A percentile compares a stretch with the other conserved stretches of the same genome.
phyloP scores from a whole-genome alignment of 2,797 vertebrate species.

The Vespertilio murinus region DNA sequence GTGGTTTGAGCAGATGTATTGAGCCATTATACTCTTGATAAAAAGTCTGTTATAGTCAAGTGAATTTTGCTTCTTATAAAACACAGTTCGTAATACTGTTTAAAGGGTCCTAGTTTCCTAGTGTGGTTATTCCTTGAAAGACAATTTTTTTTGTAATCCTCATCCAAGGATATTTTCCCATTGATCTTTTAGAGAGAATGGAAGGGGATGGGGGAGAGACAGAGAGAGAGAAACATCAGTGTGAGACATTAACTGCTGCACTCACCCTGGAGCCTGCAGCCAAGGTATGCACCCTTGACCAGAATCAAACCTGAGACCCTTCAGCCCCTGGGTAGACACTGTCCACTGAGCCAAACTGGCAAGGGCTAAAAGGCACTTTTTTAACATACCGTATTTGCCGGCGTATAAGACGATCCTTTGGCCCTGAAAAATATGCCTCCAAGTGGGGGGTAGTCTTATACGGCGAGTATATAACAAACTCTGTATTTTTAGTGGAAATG shows the following conservation, averaged over 20 bases:
- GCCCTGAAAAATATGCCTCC: too few species aligned
- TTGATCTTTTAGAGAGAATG: background rate
- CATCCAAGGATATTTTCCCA: background rate
- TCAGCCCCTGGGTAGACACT: background rate
- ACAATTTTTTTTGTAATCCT: background rate
- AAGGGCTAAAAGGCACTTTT: background rate
- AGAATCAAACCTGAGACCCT: background rate
- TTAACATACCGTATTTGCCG: too few species aligned
- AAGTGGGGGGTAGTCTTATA: too few species aligned
- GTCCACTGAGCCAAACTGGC: background rate
- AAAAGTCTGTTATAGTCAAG: background rate
- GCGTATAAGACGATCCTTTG: too few species aligned
- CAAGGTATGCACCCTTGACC: background rate
- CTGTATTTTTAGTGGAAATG: too few species aligned
- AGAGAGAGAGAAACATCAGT: background rate
- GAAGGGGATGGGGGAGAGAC: background rate
- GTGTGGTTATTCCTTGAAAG: conserved; percentile 21
- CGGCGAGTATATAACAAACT: too few species aligned
- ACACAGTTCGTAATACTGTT: background rate
- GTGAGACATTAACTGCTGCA: background rate
- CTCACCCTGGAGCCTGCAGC: background rate
- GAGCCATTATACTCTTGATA: background rate
- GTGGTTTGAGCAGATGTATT: background rate
- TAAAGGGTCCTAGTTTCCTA: background rate
- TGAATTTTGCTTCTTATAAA: conserved; percentile 1